These are phyloP conservation scores for Acronicta psi DNA, from an alignment of 2,888 invertebrate species.

Conservation along the genomic window DNA sequence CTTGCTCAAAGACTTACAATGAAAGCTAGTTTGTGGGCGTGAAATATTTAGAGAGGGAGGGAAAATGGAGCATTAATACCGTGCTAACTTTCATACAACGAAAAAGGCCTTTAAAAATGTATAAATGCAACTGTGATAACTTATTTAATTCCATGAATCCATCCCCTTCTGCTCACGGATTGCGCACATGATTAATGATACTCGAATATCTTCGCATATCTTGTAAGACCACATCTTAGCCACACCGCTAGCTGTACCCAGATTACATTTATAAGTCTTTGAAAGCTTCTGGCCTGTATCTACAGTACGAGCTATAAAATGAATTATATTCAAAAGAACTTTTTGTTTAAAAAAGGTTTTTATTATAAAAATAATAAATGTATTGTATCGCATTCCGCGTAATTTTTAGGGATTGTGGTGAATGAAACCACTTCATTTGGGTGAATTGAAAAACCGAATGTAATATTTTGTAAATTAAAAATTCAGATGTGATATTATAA, in stretches of 20 bases:
- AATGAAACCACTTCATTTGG: no score
- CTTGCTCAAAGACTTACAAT: slow-evolving; percentile 60
- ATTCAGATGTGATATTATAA: slow-evolving; percentile 16
- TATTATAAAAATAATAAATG: no score
- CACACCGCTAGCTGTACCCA: slow-evolving; percentile 22
- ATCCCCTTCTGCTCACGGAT: slow-evolving; percentile 32
- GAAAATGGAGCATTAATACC: slow-evolving; percentile 10
- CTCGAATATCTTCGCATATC: slow-evolving; percentile 61
- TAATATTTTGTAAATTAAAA: not conserved
- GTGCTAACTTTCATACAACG: slow-evolving; percentile 7
- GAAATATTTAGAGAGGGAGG: slow-evolving; percentile 46
- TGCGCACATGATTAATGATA: slow-evolving; percentile 31
- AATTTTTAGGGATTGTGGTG: no score
- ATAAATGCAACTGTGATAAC: slow-evolving; percentile 36
- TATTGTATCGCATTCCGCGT: not conserved
- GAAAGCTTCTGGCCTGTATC: slow-evolving; percentile 54
- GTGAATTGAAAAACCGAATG: no score
- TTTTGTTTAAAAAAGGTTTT: no score
- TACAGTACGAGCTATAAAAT: slow-evolving; percentile 41
- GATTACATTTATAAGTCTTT: slow-evolving; percentile 57
- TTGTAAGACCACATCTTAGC: slow-evolving; percentile 30
- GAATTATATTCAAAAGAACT: not conserved
- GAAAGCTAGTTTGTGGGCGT: slow-evolving; percentile 33
- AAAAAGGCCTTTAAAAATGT: slow-evolving; percentile 11
- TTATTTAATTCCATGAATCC: slow-evolving; percentile 27